A percentile compares a stretch with the other conserved stretches of the same genome.
Conservation (phyloP, 1,140 invertebrate species). For the Papilio aristodemus region DNA sequence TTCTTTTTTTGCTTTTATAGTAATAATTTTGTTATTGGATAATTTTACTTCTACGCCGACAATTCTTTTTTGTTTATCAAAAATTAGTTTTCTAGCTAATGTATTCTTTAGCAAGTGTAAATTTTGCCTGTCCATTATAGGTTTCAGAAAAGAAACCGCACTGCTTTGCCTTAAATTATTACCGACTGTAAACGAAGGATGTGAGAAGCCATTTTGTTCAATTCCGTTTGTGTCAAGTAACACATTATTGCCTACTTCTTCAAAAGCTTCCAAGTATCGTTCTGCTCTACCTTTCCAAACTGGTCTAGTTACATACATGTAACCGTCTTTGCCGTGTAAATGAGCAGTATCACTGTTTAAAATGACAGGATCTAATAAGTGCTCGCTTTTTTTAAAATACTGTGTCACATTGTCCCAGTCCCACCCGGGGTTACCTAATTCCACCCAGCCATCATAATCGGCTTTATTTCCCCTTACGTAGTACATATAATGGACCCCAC, state of each 20-base stretch:
- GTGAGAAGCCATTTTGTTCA: constrained; percentile 89
- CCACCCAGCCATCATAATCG: constrained; percentile 94
- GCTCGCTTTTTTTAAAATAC: constrained; percentile 93
- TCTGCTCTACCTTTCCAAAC: constrained; percentile 85
- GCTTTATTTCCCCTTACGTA: constrained; percentile 90
- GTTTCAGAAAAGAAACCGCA: constrained; percentile 90
- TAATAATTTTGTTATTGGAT: constrained; percentile 59
- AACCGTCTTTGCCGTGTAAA: constrained; percentile 42
- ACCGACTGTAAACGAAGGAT: constrained; percentile 90
- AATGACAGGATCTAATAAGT: constrained; percentile 88
- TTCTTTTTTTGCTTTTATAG: constrained; percentile 70
- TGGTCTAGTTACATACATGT: constrained; percentile 81
- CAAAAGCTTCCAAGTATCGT: constrained; percentile 84
- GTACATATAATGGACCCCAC: constrained; percentile 95
- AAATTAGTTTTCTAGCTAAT: constrained; percentile 85
- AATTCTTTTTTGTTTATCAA: constrained; percentile 83
- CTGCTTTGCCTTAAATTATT: constrained; percentile 90
- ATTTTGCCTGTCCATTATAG: constrained; percentile 86
- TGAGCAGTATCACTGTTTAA: constrained; percentile 68
- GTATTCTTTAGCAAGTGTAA: constrained; percentile 87
- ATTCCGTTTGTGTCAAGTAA: constrained; percentile 90
- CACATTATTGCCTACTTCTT: constrained; percentile 91
- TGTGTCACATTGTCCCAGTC: constrained; percentile 88
- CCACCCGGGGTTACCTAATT: constrained; percentile 91
- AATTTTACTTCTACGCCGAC: constrained; percentile 60